A percentile compares a stretch with the other conserved stretches of the same genome.
These are phyloP conservation scores for Himalopsyche kuldschensis DNA, from an alignment of 2,888 invertebrate species.

Conservation along the genomic window DNA sequence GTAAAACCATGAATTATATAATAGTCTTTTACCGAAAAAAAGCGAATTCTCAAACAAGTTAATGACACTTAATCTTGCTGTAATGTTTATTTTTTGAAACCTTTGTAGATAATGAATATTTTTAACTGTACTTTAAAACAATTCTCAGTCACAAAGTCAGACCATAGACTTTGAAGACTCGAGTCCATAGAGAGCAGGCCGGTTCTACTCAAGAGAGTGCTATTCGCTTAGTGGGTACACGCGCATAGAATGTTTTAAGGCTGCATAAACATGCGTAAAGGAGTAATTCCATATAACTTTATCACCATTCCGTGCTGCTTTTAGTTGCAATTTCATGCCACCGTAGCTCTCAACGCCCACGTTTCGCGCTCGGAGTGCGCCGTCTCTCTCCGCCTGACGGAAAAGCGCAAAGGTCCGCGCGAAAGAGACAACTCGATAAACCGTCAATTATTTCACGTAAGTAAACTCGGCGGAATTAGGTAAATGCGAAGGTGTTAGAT, in stretches of 20 bases:
- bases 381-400: constrained; percentile 21
- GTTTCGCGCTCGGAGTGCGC: not conserved
- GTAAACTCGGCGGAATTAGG: constrained; percentile 36
- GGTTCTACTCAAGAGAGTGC: not conserved
- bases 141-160: no score
- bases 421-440: constrained; percentile 33
- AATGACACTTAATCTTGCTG: no score
- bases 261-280: constrained; percentile 54
- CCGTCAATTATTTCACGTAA: constrained; percentile 36
- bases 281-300: constrained; percentile 52
- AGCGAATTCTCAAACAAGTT: no score
- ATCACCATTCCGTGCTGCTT: constrained; percentile 49
- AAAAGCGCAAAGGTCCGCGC: constrained; percentile 5
- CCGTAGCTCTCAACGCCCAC: constrained; percentile 27
- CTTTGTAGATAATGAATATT: constrained; percentile 28
- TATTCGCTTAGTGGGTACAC: not conserved
- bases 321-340: constrained; percentile 40
- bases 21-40: no score
- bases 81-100: not conserved
- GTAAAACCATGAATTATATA: no score
- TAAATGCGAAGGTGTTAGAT: constrained; percentile 33
- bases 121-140: not conserved
- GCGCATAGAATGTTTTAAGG: constrained; percentile 43
- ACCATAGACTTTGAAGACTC: no score
- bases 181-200: no score